Evolutionary conservation across 2,797 vertebrate species (phyloP).

Genomic region (Petrocephalus schoutedeni): DNA sequence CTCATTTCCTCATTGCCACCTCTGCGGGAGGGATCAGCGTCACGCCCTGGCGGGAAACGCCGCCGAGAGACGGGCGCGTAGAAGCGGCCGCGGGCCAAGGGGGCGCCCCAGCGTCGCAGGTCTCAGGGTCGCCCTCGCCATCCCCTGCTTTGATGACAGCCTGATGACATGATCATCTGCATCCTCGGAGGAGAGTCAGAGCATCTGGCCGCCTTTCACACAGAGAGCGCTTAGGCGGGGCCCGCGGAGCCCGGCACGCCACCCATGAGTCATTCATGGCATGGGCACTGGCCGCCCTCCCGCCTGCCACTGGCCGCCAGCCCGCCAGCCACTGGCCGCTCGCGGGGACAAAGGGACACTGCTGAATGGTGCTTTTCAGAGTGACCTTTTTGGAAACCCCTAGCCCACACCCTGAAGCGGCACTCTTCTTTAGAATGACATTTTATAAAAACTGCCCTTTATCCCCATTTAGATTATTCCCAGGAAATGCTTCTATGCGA

Average conservation of each 20-base stretch:
- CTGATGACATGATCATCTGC: background rate
- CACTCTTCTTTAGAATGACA: background rate
- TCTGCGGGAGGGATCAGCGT: background rate
- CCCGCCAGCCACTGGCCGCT: background rate
- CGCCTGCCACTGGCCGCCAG: background rate
- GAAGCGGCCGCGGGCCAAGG: background rate
- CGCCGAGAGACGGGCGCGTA: background rate
- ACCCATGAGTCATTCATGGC: conserved; percentile 15
- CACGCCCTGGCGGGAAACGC: background rate
- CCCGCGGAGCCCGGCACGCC: background rate
- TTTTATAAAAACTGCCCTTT: background rate
- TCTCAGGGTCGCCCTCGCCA: background rate
- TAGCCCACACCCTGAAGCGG: background rate
- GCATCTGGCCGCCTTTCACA: conserved; percentile 8
- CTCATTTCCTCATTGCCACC: background rate
- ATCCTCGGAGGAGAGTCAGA: conserved; percentile 4
- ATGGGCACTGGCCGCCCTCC: background rate
- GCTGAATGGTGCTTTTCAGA: conserved; percentile 12
- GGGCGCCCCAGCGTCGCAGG: background rate
- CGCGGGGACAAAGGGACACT: conserved; percentile 18
- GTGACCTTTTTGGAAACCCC: conserved; percentile 1
- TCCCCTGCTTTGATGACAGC: background rate
- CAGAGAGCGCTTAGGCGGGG: background rate
- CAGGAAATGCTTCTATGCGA: background rate
- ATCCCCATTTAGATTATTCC: background rate